Evolutionary conservation across 37 sponge, comb jelly and placozoan genomes (phyloP).

Genomic region (Oscarella lobularis): DNA sequence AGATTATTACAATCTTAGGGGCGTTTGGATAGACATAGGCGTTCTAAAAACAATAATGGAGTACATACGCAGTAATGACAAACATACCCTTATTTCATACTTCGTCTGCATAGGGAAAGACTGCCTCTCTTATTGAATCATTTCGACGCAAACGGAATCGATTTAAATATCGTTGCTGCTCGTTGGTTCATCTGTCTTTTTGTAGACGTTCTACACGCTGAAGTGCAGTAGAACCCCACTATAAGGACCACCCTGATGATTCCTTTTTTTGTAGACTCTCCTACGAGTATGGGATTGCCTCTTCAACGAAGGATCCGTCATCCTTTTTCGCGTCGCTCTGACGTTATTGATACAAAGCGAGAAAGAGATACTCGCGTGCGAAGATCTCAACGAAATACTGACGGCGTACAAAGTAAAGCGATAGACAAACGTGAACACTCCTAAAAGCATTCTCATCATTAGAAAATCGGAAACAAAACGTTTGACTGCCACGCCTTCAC

Average conservation of each 20-base stretch:
- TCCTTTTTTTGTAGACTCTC: constrained; percentile 11
- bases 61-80: too few relatives aligned
- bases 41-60: too few relatives aligned
- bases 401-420: background rate
- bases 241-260: background rate
- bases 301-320: constrained; percentile 20
- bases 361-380: background rate
- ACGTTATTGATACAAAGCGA: background rate
- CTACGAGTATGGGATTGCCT: constrained; percentile 28
- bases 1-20: too few relatives aligned
- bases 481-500: too few relatives aligned
- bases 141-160: background rate
- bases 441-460: too few relatives aligned
- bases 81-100: too few relatives aligned
- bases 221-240: background rate
- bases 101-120: background rate
- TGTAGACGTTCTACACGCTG: constrained; percentile 20
- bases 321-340: constrained; percentile 26
- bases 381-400: background rate
- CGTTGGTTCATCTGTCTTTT: constrained; percentile 31
- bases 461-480: too few relatives aligned
- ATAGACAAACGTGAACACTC: too few relatives aligned
- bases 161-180: constrained; percentile 6
- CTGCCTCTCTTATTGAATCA: background rate
- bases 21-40: too few relatives aligned